A percentile compares a stretch with the other conserved stretches of the same genome.
phyloP scores from a whole-genome alignment of 2,113 vertebrate genomes.

The Tychaedon coryphoeus region DNA sequence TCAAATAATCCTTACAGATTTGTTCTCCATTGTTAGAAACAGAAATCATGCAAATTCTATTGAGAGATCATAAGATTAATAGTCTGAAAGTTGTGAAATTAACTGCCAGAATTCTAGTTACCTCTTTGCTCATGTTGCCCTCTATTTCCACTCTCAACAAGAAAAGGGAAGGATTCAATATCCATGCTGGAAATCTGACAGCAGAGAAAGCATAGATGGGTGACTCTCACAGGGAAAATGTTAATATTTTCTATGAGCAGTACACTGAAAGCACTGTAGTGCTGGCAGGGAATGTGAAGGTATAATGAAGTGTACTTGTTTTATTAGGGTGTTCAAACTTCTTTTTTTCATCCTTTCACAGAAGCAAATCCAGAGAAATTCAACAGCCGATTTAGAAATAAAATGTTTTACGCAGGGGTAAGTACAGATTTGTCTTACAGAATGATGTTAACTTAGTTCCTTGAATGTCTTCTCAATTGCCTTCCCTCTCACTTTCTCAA shows the following conservation, averaged over 20 bases:
- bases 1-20: not conserved
- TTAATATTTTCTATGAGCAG: not conserved
- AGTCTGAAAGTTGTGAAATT: not conserved
- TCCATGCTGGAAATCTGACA: not conserved
- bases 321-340: not conserved
- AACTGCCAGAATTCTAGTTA: not conserved
- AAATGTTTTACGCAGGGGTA: conserved; percentile 98
- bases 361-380: conserved; percentile 98
- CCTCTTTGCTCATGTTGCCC: not conserved
- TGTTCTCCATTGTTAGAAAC: not conserved
- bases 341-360: conserved; percentile 62
- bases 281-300: not conserved
- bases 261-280: not conserved
- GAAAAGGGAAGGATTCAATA: not conserved
- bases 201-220: not conserved
- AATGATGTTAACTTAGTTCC: not conserved
- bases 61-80: not conserved
- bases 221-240: not conserved
- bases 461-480: not conserved
- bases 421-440: conserved; percentile 59
- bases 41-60: not conserved
- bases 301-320: not conserved
- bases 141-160: not conserved
- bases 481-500: not conserved
- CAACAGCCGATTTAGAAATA: conserved; percentile 94